A percentile compares a stretch with the other conserved stretches of the same genome.
These are phyloP conservation scores for Pachliopta kotzebuea DNA, from an alignment of 2,888 invertebrate genomes.

Conservation along the genomic window DNA sequence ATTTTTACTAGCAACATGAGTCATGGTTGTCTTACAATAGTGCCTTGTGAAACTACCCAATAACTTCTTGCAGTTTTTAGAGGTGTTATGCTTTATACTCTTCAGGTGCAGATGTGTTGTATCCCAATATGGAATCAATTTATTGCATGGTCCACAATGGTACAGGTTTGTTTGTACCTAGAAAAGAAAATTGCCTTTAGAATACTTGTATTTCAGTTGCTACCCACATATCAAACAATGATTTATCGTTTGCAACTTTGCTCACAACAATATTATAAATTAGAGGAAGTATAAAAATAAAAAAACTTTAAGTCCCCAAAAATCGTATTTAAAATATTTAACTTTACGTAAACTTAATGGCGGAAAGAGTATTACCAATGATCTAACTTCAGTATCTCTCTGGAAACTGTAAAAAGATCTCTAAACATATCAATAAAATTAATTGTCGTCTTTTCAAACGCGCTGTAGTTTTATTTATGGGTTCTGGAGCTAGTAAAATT, in stretches of 20 bases:
- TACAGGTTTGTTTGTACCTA: constrained; percentile 52
- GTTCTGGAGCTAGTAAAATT: too few species aligned
- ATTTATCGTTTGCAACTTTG: not conserved
- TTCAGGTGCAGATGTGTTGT: constrained; percentile 39
- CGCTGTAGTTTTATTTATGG: too few species aligned
- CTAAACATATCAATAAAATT: too few species aligned
- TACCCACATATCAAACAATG: not conserved
- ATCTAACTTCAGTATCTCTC: too few species aligned
- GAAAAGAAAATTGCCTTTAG: constrained; percentile 31
- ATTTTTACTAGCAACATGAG: constrained; percentile 1
- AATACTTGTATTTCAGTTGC: not conserved
- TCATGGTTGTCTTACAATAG: not conserved
- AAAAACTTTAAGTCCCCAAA: too few species aligned
- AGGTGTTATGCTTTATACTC: constrained; percentile 32
- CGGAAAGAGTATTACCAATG: too few species aligned
- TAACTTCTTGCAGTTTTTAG: constrained; percentile 25
- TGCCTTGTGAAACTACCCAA: not conserved
- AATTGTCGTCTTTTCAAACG: too few species aligned
- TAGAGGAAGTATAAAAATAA: too few species aligned
- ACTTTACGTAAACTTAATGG: too few species aligned
- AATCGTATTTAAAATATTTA: too few species aligned
- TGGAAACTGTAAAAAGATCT: too few species aligned
- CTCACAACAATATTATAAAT: too few species aligned
- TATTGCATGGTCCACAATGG: constrained; percentile 59
- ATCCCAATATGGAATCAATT: constrained; percentile 45